phyloP scores from a whole-genome alignment of 1,140 invertebrate species.

The Nasonia giraulti region DNA sequence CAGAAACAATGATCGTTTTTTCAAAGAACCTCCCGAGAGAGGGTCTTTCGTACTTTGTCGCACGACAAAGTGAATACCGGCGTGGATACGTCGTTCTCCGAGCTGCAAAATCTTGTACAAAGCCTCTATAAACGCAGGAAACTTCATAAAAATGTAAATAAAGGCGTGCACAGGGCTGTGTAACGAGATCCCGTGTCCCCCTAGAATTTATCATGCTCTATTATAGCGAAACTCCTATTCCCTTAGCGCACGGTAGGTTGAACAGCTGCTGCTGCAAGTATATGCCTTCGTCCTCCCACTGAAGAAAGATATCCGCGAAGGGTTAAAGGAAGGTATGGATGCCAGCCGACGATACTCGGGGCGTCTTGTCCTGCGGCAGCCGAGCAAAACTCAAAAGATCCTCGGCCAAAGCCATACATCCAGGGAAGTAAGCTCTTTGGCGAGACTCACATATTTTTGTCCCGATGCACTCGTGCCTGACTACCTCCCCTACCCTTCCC shows the following conservation, averaged over 20 bases:
- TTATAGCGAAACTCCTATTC: conserved; percentile 1
- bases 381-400: conserved; percentile 2
- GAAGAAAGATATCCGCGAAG: conserved; percentile 36
- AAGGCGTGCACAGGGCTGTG: neutral
- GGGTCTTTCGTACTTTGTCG: too few species aligned
- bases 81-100: too few species aligned
- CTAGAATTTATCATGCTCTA: neutral
- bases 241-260: neutral
- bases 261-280: neutral
- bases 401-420: neutral
- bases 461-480: neutral
- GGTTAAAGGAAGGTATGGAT: conserved; percentile 52
- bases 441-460: conserved; percentile 17
- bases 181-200: neutral
- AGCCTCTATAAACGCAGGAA: neutral
- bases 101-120: neutral
- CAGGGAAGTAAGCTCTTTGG: neutral
- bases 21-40: too few species aligned
- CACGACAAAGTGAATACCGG: too few species aligned
- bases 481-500: neutral
- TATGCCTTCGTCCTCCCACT: neutral
- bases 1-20: neutral
- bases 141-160: conserved; percentile 35
- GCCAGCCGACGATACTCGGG: neutral
- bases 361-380: neutral